Evolutionary conservation across 2,888 invertebrate species (phyloP), one percentile per base, ranked within the genome.

Genomic region (Microchrysa polita): DNA sequence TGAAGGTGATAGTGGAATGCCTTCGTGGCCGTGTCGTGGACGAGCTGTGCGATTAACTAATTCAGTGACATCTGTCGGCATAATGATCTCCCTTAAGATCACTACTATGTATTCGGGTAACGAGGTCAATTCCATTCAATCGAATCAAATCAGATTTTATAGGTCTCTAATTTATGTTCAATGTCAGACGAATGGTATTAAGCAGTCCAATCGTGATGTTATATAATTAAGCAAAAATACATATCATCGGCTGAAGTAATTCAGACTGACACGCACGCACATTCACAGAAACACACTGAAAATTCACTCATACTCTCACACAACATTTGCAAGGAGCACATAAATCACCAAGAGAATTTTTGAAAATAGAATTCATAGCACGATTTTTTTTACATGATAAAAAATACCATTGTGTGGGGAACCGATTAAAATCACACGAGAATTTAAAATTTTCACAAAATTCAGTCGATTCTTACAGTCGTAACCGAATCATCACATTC

Each of bases 291-390:
- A 12, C 34, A 12, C 34, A 53, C 4, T 16, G 16, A 27, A 55
- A 40, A 57, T 34, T 12, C 69, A 16, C 55, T 40, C 20, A 18
- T 23, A 69, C 55, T 52, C 57, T 55, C 42, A 40, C 55, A 55
- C 53, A 40, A 52, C 42, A 57, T 63, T 55, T 40, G 69, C 69
- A 55, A 69, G 69, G 73, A 73, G 75, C 75, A 75, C 73, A 75
- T 75, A 75, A 75, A 75, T 75, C 75, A 75, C 75, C 63, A 52
- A 67, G 73, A 23, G 55, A 20, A 75, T 59, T 73, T 75, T 73
- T 75, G 63, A 73, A 75, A 75, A 75, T 75, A 75, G 75, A 75
- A 55, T 63, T 75, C 69, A 69, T 44, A 72, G 72, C 27, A 34
- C 4, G 20, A 48, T 48, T 48, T 48, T 67, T 67, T 20, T 0